Conservation (phyloP, 2,888 invertebrate species). For the Synanthedon vespiformis region DNA sequence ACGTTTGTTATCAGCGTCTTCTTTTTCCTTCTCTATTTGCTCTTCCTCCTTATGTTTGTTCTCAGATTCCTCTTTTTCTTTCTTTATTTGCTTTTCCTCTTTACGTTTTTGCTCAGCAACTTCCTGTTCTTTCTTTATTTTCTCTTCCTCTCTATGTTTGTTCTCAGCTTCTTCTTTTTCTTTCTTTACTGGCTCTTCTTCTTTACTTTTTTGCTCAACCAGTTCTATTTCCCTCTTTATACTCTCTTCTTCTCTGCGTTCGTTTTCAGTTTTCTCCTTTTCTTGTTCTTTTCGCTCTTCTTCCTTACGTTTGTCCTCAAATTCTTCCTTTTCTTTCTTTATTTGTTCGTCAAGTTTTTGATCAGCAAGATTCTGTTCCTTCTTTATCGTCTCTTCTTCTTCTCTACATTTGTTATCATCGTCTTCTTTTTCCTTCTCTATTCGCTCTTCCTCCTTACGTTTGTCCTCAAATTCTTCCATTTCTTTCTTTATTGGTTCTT, state of each 20-base stretch:
- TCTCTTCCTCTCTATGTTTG: not conserved
- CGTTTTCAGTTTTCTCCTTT: conserved; percentile 7
- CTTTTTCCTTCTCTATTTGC: conserved; percentile 9
- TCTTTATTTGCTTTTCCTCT: conserved; percentile 3
- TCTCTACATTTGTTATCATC: conserved; percentile 1
- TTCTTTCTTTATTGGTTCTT: conserved; percentile 5
- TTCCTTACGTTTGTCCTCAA: no score
- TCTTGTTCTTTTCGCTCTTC: conserved; percentile 4
- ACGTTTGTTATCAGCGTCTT: conserved; percentile 3
- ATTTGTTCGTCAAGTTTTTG: not conserved
- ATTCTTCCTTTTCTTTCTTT: no score
- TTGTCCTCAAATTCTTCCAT: conserved; percentile 4
- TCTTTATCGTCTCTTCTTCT: conserved; percentile 3
- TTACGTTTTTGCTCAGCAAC: conserved; percentile 12
- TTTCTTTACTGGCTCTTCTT: conserved; percentile 4
- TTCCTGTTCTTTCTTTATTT: conserved; percentile 9
- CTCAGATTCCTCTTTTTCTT: conserved; percentile 5
- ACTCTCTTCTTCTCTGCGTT: not conserved
- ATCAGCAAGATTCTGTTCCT: not conserved
- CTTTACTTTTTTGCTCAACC: conserved; percentile 12
- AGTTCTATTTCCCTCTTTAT: not conserved
- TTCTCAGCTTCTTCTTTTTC: conserved; percentile 4
- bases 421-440: conserved; percentile 10
- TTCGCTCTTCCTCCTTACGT: not conserved
- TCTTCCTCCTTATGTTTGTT: not conserved